Conservation (phyloP, 2,888 invertebrate genomes). For the Ellobium chinense region DNA sequence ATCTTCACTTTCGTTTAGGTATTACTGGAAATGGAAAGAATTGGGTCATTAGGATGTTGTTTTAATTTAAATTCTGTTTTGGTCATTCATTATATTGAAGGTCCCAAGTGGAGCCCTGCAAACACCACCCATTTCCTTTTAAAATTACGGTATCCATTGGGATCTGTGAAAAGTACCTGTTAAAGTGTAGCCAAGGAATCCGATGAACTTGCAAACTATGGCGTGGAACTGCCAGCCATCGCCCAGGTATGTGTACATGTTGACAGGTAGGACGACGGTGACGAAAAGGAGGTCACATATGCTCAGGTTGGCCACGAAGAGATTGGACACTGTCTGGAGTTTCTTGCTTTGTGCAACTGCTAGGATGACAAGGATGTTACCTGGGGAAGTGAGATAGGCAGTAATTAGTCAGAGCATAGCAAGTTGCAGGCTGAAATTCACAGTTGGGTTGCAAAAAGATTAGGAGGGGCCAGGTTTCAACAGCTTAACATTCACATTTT, state of each 20-base stretch:
- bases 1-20: too few relatives aligned
- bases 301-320: constrained; percentile 61
- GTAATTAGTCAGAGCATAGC: too few relatives aligned
- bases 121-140: too few relatives aligned
- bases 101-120: too few relatives aligned
- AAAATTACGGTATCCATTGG: too few relatives aligned
- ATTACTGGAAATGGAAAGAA: too few relatives aligned
- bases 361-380: constrained; percentile 58
- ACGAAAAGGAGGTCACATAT: constrained; percentile 59
- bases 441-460: background rate
- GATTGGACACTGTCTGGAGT: constrained; percentile 58
- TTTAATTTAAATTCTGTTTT: too few relatives aligned
- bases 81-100: too few relatives aligned
- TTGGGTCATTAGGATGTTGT: too few relatives aligned
- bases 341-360: constrained; percentile 55
- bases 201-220: constrained; percentile 56
- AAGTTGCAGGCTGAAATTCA: background rate
- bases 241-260: constrained; percentile 59
- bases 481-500: background rate
- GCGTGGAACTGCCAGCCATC: constrained; percentile 54
- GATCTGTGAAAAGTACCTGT: too few relatives aligned
- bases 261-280: constrained; percentile 59
- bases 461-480: background rate
- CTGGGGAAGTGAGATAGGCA: constrained; percentile 40
- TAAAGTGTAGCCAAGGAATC: constrained; percentile 57